Conservation (phyloP, 2,797 vertebrate genomes). For the Poeciliopsis presidionis region DNA sequence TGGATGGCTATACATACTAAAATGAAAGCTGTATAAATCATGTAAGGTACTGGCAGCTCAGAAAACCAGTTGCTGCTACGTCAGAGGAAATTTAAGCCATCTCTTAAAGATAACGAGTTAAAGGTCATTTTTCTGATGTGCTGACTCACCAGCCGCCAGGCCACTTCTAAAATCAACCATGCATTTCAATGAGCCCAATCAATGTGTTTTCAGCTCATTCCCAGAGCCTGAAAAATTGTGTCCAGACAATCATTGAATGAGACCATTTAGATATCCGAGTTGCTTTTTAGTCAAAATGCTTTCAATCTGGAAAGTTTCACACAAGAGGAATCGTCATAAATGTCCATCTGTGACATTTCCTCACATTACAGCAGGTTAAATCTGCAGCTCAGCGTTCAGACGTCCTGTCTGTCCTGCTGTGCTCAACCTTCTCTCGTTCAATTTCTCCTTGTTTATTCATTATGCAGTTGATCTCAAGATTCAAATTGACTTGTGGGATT, state of each 20-base stretch:
- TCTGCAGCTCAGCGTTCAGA: constrained; percentile 39
- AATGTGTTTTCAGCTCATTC: background rate
- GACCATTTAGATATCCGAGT: background rate
- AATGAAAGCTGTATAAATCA: background rate
- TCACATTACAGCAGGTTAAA: no score
- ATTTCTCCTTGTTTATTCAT: constrained; percentile 71
- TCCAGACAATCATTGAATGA: background rate
- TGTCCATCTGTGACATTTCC: no score
- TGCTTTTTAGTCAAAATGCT: background rate
- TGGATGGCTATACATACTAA: background rate
- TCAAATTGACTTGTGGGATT: constrained; percentile 73
- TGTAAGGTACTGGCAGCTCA: background rate
- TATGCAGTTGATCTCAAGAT: constrained; percentile 65
- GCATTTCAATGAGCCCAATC: background rate
- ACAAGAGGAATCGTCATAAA: background rate
- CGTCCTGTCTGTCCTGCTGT: constrained; percentile 49
- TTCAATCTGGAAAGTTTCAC: background rate
- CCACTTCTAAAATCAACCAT: background rate
- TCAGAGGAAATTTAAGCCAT: background rate
- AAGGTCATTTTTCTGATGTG: constrained; percentile 3
- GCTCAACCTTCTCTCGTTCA: constrained; percentile 25
- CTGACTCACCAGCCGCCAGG: background rate
- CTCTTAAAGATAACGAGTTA: background rate
- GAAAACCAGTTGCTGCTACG: background rate
- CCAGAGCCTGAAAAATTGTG: background rate